These are phyloP conservation scores for Pteria penguin DNA, from an alignment of 2,888 invertebrate genomes.

Conservation along the genomic window DNA sequence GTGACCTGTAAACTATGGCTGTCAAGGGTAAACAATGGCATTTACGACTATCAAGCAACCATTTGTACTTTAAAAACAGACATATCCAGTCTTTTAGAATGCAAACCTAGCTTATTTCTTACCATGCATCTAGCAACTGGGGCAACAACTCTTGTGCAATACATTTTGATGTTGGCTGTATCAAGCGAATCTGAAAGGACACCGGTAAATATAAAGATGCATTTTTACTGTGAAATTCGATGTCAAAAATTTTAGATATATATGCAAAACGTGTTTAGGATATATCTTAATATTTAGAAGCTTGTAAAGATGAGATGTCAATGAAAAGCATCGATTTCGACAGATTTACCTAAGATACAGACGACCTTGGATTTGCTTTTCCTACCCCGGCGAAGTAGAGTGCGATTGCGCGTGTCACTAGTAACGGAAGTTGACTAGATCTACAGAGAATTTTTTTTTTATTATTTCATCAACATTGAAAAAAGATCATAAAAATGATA, in stretches of 20 bases:
- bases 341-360: background rate
- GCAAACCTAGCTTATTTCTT: no score
- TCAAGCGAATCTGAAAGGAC: background rate
- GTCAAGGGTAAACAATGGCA: background rate
- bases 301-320: no score
- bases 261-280: no score
- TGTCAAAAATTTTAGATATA: no score
- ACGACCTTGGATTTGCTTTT: background rate
- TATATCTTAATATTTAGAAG: no score
- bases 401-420: background rate
- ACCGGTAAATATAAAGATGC: background rate
- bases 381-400: background rate
- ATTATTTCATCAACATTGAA: no score
- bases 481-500: no score
- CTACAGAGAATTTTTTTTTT: no score
- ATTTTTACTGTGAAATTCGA: background rate
- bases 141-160: conserved; percentile 69
- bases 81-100: no score
- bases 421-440: background rate
- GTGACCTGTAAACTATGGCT: background rate
- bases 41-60: no score
- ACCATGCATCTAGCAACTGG: conserved; percentile 73
- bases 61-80: no score
- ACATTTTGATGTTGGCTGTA: conserved; percentile 59
- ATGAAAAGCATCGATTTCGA: background rate